Percentiles rank a stretch among this genome's conserved stretches.
Conservation (phyloP, 2,888 invertebrate species). For the Corbicula japonica region DNA sequence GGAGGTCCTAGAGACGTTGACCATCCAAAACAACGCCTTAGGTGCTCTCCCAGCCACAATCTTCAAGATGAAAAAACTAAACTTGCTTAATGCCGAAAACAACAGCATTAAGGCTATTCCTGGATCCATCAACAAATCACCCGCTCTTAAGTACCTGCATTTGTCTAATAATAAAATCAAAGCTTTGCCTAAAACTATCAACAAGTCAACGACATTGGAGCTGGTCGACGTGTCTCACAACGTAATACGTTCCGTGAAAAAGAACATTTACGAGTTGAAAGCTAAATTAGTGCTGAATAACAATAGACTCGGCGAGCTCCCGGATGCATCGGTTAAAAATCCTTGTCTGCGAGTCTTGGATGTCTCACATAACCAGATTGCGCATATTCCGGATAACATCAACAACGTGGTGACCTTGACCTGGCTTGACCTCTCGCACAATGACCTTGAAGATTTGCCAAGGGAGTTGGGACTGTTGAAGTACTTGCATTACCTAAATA, state of each 20-base stretch:
- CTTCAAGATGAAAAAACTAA: constrained; percentile 73
- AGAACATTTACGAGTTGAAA: constrained; percentile 84
- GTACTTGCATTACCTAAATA: constrained; percentile 87
- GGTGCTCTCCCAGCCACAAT: constrained; percentile 77
- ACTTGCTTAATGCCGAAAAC: constrained; percentile 71
- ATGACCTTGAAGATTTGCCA: constrained; percentile 87
- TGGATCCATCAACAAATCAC: constrained; percentile 78
- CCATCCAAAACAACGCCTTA: constrained; percentile 79
- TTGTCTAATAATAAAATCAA: constrained; percentile 83
- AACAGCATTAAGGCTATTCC: constrained; percentile 79
- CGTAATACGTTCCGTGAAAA: constrained; percentile 80
- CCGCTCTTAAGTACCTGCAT: constrained; percentile 72
- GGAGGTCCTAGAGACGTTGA: constrained; percentile 73
- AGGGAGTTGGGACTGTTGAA: constrained; percentile 81
- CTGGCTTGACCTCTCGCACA: constrained; percentile 91
- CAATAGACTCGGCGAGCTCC: constrained; percentile 82
- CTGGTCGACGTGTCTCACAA: constrained; percentile 82
- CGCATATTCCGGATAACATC: constrained; percentile 80
- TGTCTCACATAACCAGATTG: constrained; percentile 82
- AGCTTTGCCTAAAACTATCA: constrained; percentile 83
- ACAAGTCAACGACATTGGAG: constrained; percentile 78
- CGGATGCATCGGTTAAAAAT: constrained; percentile 81
- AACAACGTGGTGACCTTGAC: constrained; percentile 82
- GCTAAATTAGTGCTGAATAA: constrained; percentile 78
- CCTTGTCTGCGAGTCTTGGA: constrained; percentile 81